Conservation (phyloP, 2,113 vertebrate species). For the Mungos mungo region DNA sequence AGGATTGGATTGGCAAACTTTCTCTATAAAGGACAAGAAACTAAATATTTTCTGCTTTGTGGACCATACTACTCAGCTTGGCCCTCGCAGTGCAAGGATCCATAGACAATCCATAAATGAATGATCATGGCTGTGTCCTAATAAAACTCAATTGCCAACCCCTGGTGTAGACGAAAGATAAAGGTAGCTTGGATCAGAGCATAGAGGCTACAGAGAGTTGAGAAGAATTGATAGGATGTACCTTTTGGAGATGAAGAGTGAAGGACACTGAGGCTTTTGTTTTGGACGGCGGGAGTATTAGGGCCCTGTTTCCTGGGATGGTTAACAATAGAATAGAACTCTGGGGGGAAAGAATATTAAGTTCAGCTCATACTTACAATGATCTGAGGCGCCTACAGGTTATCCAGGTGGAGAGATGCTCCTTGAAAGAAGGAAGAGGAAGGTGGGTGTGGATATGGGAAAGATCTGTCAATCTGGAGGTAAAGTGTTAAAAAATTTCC, state of each 20-base stretch:
- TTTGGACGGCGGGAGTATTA: not conserved
- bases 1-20: not conserved
- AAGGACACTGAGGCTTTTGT: not conserved
- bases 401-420: not conserved
- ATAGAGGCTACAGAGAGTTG: not conserved
- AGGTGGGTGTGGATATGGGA: not conserved
- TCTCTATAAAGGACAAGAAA: not conserved
- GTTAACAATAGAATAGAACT: not conserved
- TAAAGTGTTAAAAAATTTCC: not conserved
- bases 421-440: not conserved
- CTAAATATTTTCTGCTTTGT: not conserved
- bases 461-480: not conserved
- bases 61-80: not conserved
- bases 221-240: not conserved
- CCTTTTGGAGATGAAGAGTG: not conserved
- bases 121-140: not conserved
- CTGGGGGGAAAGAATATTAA: not conserved
- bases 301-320: not conserved
- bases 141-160: not conserved
- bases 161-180: not conserved
- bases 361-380: not conserved
- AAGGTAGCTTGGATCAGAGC: not conserved
- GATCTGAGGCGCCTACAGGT: not conserved
- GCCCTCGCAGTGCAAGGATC: not conserved
- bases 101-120: not conserved